Conservation (phyloP, 2,113 vertebrate genomes). For the Calidris pygmaea region DNA sequence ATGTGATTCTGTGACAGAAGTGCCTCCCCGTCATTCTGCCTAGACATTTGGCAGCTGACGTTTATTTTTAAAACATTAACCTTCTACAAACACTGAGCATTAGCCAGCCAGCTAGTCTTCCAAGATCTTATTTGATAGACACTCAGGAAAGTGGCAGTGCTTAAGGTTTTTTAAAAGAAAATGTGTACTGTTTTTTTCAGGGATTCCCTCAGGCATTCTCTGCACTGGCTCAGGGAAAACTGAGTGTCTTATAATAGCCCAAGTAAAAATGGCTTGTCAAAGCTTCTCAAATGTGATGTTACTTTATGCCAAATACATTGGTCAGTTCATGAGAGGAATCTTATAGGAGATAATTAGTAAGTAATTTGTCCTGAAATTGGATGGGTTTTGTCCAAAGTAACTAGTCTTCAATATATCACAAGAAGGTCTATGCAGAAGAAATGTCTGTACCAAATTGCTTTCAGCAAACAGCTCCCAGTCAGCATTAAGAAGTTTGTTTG, state of each 20-base stretch:
- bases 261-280: not conserved
- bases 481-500: not conserved
- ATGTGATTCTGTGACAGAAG: not conserved
- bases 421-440: fast-evolving
- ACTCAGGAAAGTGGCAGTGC: not conserved
- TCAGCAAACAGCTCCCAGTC: not conserved
- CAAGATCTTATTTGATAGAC: not conserved
- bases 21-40: not conserved
- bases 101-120: not conserved
- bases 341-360: not conserved
- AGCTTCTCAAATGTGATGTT: not conserved
- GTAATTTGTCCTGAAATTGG: not conserved
- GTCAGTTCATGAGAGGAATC: not conserved
- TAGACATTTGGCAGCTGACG: not conserved
- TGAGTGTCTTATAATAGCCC: not conserved
- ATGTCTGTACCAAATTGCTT: not conserved
- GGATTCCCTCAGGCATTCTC: not conserved
- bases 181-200: fast-evolving
- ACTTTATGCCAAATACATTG: not conserved
- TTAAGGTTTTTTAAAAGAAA: not conserved
- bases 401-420: not conserved
- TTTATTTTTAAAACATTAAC: not conserved
- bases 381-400: not conserved
- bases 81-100: fast-evolving
- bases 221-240: not conserved